These are phyloP conservation scores for Lepidurus packardi DNA, from an alignment of 1,140 invertebrate species.

Conservation along the genomic window DNA sequence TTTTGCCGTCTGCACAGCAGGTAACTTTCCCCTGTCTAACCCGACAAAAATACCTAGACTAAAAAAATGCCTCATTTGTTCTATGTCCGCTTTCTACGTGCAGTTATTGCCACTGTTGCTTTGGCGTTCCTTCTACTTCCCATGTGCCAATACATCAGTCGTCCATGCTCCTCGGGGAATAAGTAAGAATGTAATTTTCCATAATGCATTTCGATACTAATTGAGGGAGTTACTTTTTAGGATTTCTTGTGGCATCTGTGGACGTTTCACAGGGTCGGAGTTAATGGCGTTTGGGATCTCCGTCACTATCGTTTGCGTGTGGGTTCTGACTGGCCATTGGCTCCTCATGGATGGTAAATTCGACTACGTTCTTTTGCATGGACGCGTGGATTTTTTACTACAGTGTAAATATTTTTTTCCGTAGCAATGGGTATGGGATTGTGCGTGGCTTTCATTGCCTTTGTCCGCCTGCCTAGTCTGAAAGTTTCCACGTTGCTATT, in stretches of 20 bases:
- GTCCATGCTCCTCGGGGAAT: constrained; percentile 74
- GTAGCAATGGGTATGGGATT: constrained; percentile 92
- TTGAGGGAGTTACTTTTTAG: constrained; percentile 41
- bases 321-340: constrained; percentile 96
- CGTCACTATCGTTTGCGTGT: constrained; percentile 88
- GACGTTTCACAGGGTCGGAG: constrained; percentile 86
- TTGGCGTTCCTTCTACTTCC: constrained; percentile 90
- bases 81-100: constrained; percentile 43
- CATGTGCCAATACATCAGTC: constrained; percentile 93
- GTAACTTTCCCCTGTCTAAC: constrained; percentile 52
- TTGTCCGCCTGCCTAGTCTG: constrained; percentile 87
- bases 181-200: constrained; percentile 48
- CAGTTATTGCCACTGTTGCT: constrained; percentile 93
- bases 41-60: constrained; percentile 11
- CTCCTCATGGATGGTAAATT: constrained; percentile 85
- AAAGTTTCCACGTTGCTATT: constrained; percentile 93
- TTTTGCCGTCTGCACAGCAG: constrained; percentile 94
- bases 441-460: constrained; percentile 94
- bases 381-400: constrained; percentile 25
- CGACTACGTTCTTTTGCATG: constrained; percentile 9
- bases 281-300: constrained; percentile 86
- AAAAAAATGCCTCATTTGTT: background rate
- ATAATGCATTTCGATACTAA: background rate
- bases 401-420: constrained; percentile 39
- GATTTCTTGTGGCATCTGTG: constrained; percentile 86